phyloP scores from a whole-genome alignment of 2,888 invertebrate species.

The Osmoderma eremita region DNA sequence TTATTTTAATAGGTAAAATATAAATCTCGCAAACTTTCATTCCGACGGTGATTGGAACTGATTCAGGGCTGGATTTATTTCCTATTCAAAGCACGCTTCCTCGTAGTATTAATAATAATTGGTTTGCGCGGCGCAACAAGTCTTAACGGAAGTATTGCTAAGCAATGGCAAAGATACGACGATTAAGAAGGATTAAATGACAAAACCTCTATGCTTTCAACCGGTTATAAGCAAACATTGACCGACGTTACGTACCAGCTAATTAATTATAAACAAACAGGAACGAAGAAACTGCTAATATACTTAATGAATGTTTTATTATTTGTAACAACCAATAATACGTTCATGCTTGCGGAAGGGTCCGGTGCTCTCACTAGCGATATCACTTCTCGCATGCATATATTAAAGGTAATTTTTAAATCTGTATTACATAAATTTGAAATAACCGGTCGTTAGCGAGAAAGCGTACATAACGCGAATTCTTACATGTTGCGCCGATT shows the following conservation, averaged over 20 bases:
- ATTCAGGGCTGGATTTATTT: not conserved
- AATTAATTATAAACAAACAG: too few species aligned
- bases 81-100: conserved; percentile 20
- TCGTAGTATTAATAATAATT: conserved; percentile 19
- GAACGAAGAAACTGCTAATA: too few species aligned
- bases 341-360: too few species aligned
- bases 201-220: too few species aligned
- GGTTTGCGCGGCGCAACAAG: not conserved
- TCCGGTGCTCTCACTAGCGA: not conserved
- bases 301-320: too few species aligned
- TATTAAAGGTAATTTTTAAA: conserved; percentile 11
- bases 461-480: conserved; percentile 23
- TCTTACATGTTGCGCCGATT: conserved; percentile 21
- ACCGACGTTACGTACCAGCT: too few species aligned
- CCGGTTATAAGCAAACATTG: too few species aligned
- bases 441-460: conserved; percentile 15
- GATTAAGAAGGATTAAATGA: too few species aligned
- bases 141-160: not conserved
- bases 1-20: conserved; percentile 6
- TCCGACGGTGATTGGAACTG: not conserved
- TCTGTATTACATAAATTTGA: conserved; percentile 29
- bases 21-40: conserved; percentile 15
- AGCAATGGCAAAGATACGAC: not conserved
- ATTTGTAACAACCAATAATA: too few species aligned
- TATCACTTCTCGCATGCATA: not conserved